These are phyloP conservation scores for Smithornis capensis DNA, from an alignment of 2,113 vertebrate species.

Conservation along the genomic window DNA sequence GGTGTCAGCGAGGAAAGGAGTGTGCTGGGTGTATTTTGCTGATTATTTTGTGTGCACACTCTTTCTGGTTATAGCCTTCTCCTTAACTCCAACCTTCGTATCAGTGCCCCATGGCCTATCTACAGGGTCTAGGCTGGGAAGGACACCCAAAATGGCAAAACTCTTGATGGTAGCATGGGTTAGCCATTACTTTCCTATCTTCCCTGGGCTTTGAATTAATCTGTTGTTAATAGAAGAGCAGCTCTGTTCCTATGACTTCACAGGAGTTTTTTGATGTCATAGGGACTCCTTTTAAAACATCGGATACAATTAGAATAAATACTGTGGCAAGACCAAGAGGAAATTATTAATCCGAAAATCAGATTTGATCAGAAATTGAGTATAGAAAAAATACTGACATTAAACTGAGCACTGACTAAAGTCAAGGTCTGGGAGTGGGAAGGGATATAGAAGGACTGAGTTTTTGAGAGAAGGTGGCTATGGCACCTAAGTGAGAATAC, in stretches of 20 bases:
- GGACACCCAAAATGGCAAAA: background rate
- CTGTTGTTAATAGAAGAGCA: background rate
- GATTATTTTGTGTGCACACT: background rate
- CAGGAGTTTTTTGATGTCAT: background rate
- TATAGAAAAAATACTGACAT: background rate
- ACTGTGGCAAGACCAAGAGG: background rate
- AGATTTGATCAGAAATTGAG: background rate
- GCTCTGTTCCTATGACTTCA: background rate
- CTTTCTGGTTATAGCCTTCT: background rate
- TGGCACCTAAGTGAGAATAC: background rate
- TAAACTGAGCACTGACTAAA: background rate
- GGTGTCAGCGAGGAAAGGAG: background rate
- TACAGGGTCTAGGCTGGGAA: background rate
- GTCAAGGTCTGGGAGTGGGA: rapidly evolving
- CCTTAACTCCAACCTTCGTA: background rate
- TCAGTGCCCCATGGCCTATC: background rate
- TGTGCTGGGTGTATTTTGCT: background rate
- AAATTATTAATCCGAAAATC: background rate
- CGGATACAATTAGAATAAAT: background rate
- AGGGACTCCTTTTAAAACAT: background rate
- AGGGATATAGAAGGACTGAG: rapidly evolving
- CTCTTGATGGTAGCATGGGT: background rate
- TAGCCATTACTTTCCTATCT: background rate
- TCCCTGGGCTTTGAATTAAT: background rate
- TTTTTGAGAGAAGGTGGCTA: background rate